These are phyloP conservation scores for Danio aesculapii DNA, from an alignment of 2,797 vertebrate species.

Conservation along the genomic window DNA sequence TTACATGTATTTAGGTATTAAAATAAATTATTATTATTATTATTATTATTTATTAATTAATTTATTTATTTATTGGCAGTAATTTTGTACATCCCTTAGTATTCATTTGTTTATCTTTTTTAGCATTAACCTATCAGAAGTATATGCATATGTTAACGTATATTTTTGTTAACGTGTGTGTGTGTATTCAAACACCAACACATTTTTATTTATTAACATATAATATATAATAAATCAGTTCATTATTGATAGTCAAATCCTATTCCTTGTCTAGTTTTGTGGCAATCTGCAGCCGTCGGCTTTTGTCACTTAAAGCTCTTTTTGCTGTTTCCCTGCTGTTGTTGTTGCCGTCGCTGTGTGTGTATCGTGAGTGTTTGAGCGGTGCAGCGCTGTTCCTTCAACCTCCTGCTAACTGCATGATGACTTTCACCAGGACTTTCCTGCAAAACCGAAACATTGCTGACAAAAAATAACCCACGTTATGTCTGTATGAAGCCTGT, in stretches of 20 bases:
- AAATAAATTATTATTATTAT: too few species aligned
- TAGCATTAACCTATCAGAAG: too few species aligned
- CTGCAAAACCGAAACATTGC: neutral
- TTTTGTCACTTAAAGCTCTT: conserved; percentile 36
- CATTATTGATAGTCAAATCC: conserved; percentile 43
- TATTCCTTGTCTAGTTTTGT: conserved; percentile 66
- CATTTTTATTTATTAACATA: neutral
- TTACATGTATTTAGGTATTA: too few species aligned
- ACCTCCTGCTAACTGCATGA: conserved; percentile 23
- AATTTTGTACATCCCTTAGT: too few species aligned
- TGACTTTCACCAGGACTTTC: conserved; percentile 59
- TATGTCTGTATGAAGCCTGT: neutral
- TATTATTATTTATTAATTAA: too few species aligned
- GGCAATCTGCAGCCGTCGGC: conserved; percentile 72
- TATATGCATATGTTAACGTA: too few species aligned
- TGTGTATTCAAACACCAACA: too few species aligned
- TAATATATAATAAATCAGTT: neutral
- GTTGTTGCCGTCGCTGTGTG: conserved; percentile 41
- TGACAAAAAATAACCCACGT: neutral
- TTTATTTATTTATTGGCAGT: too few species aligned
- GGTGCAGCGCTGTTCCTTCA: conserved; percentile 3
- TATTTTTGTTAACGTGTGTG: too few species aligned
- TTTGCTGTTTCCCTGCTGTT: conserved; percentile 39
- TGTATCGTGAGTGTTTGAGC: conserved; percentile 43
- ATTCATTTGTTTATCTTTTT: too few species aligned